These are phyloP conservation scores for Halichondria panicea DNA, from an alignment of 37 sponge, comb jelly and placozoan genomes.

Conservation along the genomic window DNA sequence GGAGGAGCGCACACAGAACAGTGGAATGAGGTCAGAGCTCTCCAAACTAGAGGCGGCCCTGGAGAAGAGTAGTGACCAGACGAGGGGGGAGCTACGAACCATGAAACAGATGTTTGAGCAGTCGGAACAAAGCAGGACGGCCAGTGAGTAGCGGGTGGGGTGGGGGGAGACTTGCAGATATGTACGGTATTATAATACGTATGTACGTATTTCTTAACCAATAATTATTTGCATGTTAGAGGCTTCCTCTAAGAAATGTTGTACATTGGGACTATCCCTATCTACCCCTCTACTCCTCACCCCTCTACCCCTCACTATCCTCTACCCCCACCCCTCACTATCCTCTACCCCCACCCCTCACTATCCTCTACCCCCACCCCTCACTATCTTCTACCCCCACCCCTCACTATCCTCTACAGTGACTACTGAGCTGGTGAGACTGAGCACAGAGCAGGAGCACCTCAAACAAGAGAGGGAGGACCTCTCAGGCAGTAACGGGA, in stretches of 20 bases:
- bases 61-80: conserved; percentile 32
- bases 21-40: conserved; percentile 16
- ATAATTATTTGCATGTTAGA: no score
- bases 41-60: conserved; percentile 14
- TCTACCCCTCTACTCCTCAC: no score
- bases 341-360: no score
- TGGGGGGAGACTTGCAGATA: no score
- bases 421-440: conserved; percentile 31
- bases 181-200: no score
- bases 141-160: conserved; percentile 24
- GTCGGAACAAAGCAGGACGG: conserved; percentile 60
- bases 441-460: conserved; percentile 25
- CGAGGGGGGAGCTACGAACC: conserved; percentile 49
- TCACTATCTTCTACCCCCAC: no score
- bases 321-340: no score
- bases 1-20: conserved; percentile 40
- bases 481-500: neutral
- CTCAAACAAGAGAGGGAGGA: conserved; percentile 25
- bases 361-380: neutral
- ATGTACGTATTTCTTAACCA: no score
- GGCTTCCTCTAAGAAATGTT: no score
- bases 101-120: conserved; percentile 78
- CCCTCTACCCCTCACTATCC: no score
- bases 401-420: conserved; percentile 36
- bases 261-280: no score